Evolutionary conservation across 2,797 vertebrate species (phyloP).

Genomic region (Acanthurus lineatus): DNA sequence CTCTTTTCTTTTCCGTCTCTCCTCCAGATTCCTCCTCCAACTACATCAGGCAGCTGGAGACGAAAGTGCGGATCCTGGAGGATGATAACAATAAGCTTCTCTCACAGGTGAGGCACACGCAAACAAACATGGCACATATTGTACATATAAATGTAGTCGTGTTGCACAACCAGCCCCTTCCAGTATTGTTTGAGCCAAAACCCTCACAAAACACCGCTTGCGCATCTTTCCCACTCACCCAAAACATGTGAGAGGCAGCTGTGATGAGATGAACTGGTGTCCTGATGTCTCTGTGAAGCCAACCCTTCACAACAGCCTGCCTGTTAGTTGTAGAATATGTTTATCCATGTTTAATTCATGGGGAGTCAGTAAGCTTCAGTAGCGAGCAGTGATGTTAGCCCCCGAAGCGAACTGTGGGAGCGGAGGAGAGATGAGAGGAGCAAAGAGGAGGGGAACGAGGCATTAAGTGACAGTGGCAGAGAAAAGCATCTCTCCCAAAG

Average conservation of each 20-base stretch:
- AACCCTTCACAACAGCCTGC: conserved; percentile 45
- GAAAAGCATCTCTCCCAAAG: conserved; percentile 57
- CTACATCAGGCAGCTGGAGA: conserved; percentile 95
- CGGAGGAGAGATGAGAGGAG: conserved; percentile 57
- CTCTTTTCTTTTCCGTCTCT: conserved; percentile 55
- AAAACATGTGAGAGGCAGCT: conserved; percentile 24
- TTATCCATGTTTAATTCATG: conserved; percentile 81
- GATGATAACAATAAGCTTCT: conserved; percentile 93
- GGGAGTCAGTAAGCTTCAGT: conserved; percentile 62
- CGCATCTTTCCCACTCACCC: conserved; percentile 24
- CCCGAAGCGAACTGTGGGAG: conserved; percentile 62
- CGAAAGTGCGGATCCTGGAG: conserved; percentile 93
- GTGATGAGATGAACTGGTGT: conserved; percentile 42
- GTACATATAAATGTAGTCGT: too few species aligned
- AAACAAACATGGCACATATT: background rate
- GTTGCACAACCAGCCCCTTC: background rate
- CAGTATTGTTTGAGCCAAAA: background rate
- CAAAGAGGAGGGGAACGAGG: conserved; percentile 24
- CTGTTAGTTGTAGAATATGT: conserved; percentile 66
- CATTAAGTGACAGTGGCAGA: conserved; percentile 72
- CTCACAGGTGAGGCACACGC: conserved; percentile 87
- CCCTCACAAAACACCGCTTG: conserved; percentile 20
- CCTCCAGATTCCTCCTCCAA: conserved; percentile 92
- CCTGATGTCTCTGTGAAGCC: conserved; percentile 42
- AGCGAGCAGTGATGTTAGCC: conserved; percentile 65